Evolutionary conservation across 2,888 invertebrate genomes (phyloP).

Genomic region (Gibbula magus): DNA sequence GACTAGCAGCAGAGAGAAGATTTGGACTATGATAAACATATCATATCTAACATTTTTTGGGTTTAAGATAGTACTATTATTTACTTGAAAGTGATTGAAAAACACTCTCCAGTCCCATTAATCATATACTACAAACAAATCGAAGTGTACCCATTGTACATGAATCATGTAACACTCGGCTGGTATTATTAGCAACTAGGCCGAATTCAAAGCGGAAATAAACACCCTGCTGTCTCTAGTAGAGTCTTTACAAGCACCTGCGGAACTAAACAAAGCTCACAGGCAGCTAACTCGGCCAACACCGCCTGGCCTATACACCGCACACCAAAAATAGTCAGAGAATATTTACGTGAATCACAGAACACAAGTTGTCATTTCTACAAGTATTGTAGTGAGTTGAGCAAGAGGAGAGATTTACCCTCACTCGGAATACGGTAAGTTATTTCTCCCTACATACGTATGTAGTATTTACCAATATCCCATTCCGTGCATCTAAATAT

Average conservation of each 20-base stretch:
- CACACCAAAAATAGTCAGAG: slow-evolving; percentile 1
- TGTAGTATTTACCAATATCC: neutral
- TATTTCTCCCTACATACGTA: neutral
- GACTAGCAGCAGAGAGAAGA: too few relatives aligned
- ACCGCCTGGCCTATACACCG: neutral
- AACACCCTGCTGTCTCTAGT: neutral
- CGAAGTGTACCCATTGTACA: too few relatives aligned
- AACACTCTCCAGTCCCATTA: too few relatives aligned
- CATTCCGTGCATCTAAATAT: neutral
- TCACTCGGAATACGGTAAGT: neutral
- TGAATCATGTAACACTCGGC: too few relatives aligned
- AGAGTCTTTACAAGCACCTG: neutral
- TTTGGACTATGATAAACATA: too few relatives aligned
- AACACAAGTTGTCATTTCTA: neutral
- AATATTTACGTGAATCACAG: neutral
- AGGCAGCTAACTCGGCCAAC: neutral
- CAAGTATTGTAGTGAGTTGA: neutral
- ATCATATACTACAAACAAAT: too few relatives aligned
- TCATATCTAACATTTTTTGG: too few relatives aligned
- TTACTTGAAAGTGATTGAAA: too few relatives aligned
- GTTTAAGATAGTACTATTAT: too few relatives aligned
- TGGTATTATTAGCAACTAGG: too few relatives aligned
- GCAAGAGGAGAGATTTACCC: neutral
- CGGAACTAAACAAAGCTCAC: neutral
- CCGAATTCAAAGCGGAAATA: neutral